Base-by-base conservation (phyloP, 2,797 vertebrate genomes). In the Chiroxiphia lanceolata region DNA sequence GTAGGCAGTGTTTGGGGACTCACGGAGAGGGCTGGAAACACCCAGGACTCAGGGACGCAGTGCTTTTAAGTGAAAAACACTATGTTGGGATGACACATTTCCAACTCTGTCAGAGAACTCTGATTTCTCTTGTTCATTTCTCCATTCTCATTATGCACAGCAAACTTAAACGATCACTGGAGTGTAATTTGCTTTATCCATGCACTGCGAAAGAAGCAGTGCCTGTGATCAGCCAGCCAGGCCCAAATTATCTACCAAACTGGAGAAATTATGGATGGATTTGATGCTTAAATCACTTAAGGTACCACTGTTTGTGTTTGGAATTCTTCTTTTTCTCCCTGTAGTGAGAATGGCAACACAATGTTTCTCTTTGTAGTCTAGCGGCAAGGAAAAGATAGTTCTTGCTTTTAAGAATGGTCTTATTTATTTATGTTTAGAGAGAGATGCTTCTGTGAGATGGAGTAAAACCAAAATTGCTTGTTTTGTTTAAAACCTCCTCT, bases 131-230 rank as follows among this genome's bases (percentile, higher is more conserved):
- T 47, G 7, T 10, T 90, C 3, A 0, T 42, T 15, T 63, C 1
- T 3, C 50, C 26, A 0, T n/a, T 83, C 50, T 20, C 20, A 47
- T 22, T 5, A 3, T 3, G 0, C 6, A 13, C 47, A 51, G 45
- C 16, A 29, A 78, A 33, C 44, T 19, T 53, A 11, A 53, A 53
- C 17, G 11, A 53, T 53, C 29, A 18, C 27, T 29, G 18, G 50
- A 29, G 50, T 51, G 27, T 51, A 18, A 51, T 29, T 18, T 51
- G 50, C 50, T 51, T 51, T 51, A 29, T 18, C 48, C 48, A 50
- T 50, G 48, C 48, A 27, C 48, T 27, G 48, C 48, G 27, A 27
- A 50, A 50, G 26, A 15, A 50, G 48, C 48, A 27, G 48, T 50
- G 48, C 48, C 48, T 27, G 48, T 50, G 25, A 27, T 50, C 29